phyloP scores from a whole-genome alignment of 2,113 vertebrate genomes.

The Mungos mungo region DNA sequence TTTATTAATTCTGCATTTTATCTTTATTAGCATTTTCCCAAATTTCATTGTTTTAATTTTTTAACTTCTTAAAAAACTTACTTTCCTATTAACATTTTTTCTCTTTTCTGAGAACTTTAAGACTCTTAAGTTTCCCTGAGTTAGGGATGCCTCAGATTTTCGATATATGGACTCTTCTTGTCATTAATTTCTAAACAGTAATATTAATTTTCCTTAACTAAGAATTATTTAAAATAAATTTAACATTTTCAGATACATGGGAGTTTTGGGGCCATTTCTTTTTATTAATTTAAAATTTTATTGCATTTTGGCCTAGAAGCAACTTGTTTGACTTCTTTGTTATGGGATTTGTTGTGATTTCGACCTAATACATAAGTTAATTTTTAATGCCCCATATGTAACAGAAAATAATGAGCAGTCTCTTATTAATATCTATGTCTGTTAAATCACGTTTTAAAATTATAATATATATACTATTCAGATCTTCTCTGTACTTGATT shows the following conservation, averaged over 20 bases:
- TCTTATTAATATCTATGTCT: not conserved
- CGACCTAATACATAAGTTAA: not conserved
- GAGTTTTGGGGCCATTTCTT: not conserved
- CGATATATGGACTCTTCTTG: not conserved
- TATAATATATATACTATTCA: not conserved
- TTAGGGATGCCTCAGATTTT: not conserved
- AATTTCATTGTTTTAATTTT: slow-evolving; percentile 24
- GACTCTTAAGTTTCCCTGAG: not conserved
- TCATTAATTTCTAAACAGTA: slow-evolving; percentile 2
- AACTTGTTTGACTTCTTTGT: not conserved
- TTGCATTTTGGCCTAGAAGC: not conserved
- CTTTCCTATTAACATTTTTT: not conserved
- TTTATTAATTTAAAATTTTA: slow-evolving; percentile 27
- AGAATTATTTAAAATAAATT: not conserved
- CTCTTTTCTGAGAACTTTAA: not conserved
- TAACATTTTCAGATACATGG: not conserved
- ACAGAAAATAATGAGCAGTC: slow-evolving; percentile 1
- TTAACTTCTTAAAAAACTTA: slow-evolving; percentile 11
- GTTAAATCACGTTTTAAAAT: not conserved
- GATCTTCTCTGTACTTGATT: not conserved
- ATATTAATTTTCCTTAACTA: slow-evolving; percentile 6
- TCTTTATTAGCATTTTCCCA: not conserved
- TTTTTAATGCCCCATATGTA: not conserved
- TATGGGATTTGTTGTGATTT: not conserved
- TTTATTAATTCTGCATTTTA: not conserved